Evolutionary conservation across 1,140 invertebrate genomes (phyloP).

Genomic region (Aphelenchoides besseyi): DNA sequence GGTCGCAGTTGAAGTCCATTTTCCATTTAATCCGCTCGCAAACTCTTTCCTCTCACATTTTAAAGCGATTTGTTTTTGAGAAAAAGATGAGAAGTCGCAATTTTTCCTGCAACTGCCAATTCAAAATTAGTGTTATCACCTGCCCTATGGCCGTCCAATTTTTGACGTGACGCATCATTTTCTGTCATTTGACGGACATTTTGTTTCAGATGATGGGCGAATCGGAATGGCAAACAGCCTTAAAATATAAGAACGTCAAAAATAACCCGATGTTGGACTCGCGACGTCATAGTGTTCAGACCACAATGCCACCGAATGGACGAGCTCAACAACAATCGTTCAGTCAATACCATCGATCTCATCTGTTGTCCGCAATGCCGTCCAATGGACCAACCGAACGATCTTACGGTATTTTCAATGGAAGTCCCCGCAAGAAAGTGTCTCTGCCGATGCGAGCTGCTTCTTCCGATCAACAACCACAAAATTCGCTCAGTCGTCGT

Average conservation of each 20-base stretch:
- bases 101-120: not conserved
- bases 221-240: constrained; percentile 22
- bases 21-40: not conserved
- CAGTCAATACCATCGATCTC: not conserved
- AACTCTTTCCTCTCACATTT: not conserved
- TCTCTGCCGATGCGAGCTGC: constrained; percentile 12
- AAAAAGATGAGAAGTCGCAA: not conserved
- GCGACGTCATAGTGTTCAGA: constrained; percentile 9
- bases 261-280: constrained; percentile 15
- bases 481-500: not conserved
- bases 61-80: not conserved
- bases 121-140: not conserved
- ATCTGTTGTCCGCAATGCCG: constrained; percentile 1
- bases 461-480: constrained; percentile 6
- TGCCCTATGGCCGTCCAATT: not conserved
- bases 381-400: not conserved
- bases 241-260: constrained; percentile 4
- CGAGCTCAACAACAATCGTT: not conserved
- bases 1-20: not conserved
- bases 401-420: not conserved
- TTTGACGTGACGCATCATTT: too few species aligned
- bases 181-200: not conserved
- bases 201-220: constrained; percentile 35
- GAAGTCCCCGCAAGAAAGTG: constrained; percentile 15
- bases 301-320: not conserved